Evolutionary conservation across 2,888 invertebrate species (phyloP).

Genomic region (Eupithecia subumbrata): DNA sequence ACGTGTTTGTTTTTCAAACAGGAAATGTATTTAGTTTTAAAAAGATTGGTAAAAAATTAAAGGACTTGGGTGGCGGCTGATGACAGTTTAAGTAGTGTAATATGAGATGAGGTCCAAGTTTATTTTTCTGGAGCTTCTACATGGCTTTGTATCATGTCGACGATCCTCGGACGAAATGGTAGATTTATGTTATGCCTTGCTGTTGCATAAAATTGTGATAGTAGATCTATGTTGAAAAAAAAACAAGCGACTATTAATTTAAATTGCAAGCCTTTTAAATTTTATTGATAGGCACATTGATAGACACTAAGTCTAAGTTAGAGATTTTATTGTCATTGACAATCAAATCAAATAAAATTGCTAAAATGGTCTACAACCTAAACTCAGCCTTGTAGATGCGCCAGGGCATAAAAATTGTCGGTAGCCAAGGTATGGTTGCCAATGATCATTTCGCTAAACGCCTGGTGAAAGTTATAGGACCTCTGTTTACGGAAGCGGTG

Average conservation of each 20-base stretch:
- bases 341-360: too few species aligned
- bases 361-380: neutral
- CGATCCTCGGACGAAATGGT: neutral
- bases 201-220: too few species aligned
- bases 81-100: conserved; percentile 83
- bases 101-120: conserved; percentile 72
- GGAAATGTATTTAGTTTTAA: conserved; percentile 80
- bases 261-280: neutral
- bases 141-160: neutral
- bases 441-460: conserved; percentile 66
- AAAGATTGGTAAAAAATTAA: conserved; percentile 72
- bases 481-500: conserved; percentile 56
- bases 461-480: conserved; percentile 49
- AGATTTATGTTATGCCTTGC: neutral
- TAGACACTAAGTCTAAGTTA: neutral
- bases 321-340: neutral
- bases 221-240: too few species aligned
- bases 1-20: conserved; percentile 82
- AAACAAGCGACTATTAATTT: neutral
- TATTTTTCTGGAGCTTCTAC: conserved; percentile 61
- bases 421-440: conserved; percentile 67
- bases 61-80: conserved; percentile 79
- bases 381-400: neutral
- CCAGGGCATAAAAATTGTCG: conserved; percentile 61
- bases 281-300: neutral